Evolutionary conservation across 2,888 invertebrate species (phyloP).

Genomic region (Tholera decimalis): DNA sequence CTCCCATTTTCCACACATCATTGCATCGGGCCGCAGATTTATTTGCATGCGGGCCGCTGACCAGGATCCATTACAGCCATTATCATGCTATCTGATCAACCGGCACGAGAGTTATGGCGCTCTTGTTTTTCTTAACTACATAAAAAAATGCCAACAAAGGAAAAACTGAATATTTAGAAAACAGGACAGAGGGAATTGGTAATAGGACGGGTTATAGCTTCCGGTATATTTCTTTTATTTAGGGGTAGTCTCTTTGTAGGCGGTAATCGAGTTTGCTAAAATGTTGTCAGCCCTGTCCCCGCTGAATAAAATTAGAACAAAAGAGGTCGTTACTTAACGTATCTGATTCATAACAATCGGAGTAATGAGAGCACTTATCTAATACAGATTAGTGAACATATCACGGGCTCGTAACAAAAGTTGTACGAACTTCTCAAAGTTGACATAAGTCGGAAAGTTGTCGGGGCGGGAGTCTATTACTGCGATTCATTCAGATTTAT

Average conservation of each 20-base stretch:
- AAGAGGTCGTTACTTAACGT: conserved; percentile 26
- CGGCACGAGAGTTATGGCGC: conserved; percentile 89
- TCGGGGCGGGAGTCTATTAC: conserved; percentile 77
- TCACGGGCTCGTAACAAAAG: conserved; percentile 65
- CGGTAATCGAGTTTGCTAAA: conserved; percentile 65
- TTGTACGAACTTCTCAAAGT: conserved; percentile 77
- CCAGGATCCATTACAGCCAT: conserved; percentile 91
- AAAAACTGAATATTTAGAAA: conserved; percentile 82
- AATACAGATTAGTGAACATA: conserved; percentile 64
- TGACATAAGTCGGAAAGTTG: conserved; percentile 77
- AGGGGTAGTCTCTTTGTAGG: conserved; percentile 65
- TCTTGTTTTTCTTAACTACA: conserved; percentile 89
- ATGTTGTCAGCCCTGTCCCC: conserved; percentile 45
- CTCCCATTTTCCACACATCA: conserved; percentile 91
- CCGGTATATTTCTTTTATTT: conserved; percentile 84
- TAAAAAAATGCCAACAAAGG: conserved; percentile 83
- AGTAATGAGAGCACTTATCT: conserved; percentile 64
- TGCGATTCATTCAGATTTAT: conserved; percentile 90
- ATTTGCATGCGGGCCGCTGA: conserved; percentile 92
- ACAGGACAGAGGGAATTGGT: conserved; percentile 77
- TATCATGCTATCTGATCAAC: conserved; percentile 90
- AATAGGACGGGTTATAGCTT: conserved; percentile 86
- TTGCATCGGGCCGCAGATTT: conserved; percentile 91
- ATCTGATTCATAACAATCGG: conserved; percentile 43
- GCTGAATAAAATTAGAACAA: conserved; percentile 63